Conservation (phyloP, 2,113 vertebrate genomes). For the Rhynchopsitta pachyrhyncha region DNA sequence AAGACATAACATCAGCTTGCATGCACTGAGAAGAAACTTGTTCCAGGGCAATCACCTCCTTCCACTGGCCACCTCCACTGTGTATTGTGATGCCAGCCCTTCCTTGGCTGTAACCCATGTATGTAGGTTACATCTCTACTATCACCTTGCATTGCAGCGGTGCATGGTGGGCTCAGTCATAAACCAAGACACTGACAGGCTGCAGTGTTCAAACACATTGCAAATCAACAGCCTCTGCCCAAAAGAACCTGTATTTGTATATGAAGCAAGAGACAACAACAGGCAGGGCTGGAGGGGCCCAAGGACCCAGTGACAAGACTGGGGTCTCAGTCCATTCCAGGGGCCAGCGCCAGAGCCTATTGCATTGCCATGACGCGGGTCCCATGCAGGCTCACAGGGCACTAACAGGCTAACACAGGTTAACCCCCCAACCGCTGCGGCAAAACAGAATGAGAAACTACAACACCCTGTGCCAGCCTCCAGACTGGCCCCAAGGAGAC, state of each 20-base stretch:
- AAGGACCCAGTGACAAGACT: not conserved
- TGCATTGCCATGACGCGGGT: rapidly evolving
- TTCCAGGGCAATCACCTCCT: not conserved
- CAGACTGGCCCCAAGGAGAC: not conserved
- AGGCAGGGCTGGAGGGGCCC: not conserved
- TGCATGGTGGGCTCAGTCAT: not conserved
- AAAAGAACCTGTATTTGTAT: not conserved
- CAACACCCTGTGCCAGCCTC: rapidly evolving
- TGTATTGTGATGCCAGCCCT: not conserved
- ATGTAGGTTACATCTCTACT: not conserved
- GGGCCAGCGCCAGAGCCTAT: not conserved
- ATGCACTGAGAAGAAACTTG: not conserved
- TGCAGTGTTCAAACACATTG: not conserved
- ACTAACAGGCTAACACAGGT: not conserved
- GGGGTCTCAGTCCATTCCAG: not conserved
- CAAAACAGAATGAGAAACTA: not conserved
- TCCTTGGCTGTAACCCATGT: not conserved
- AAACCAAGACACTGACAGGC: rapidly evolving
- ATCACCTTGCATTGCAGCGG: not conserved
- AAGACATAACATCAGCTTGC: not conserved
- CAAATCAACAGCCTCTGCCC: not conserved
- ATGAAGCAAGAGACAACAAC: not conserved
- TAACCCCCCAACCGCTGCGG: not conserved
- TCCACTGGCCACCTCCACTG: not conserved
- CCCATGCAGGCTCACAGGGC: not conserved